Evolutionary conservation across 37 sponge, comb jelly and placozoan species (phyloP).

Genomic region (Ianthella basta): DNA sequence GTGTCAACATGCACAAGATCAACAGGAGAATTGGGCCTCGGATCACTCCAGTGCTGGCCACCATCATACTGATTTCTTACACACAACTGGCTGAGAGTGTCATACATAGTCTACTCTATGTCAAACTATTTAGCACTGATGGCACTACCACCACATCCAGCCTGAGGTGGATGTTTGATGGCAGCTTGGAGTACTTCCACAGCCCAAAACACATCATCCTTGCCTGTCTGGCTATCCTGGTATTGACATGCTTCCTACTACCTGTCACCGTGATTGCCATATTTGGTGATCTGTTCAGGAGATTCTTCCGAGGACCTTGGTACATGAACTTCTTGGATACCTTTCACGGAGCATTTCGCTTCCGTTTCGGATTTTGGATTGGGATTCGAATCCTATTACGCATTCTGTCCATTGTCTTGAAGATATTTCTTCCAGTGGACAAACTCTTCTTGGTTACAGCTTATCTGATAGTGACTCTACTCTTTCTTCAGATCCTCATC

Average conservation of each 20-base stretch:
- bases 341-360: constrained; percentile 15
- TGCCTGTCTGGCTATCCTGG: background rate
- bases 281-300: constrained; percentile 23
- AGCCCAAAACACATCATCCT: constrained; percentile 28
- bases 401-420: constrained; percentile 5
- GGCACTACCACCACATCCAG: background rate
- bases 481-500: background rate
- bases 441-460: background rate
- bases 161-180: constrained; percentile 32
- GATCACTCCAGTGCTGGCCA: constrained; percentile 49
- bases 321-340: constrained; percentile 22
- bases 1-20: constrained; percentile 19
- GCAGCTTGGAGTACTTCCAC: constrained; percentile 17
- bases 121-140: background rate
- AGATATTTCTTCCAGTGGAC: background rate
- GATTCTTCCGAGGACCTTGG: constrained; percentile 6
- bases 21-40: constrained; percentile 1
- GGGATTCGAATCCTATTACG: constrained; percentile 8
- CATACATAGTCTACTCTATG: background rate
- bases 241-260: constrained; percentile 4
- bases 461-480: background rate
- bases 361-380: constrained; percentile 24
- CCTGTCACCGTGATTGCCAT: constrained; percentile 20
- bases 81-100: background rate
- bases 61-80: constrained; percentile 29